Base-by-base conservation (phyloP, 2,113 vertebrate species). In the Vidua macroura region DNA sequence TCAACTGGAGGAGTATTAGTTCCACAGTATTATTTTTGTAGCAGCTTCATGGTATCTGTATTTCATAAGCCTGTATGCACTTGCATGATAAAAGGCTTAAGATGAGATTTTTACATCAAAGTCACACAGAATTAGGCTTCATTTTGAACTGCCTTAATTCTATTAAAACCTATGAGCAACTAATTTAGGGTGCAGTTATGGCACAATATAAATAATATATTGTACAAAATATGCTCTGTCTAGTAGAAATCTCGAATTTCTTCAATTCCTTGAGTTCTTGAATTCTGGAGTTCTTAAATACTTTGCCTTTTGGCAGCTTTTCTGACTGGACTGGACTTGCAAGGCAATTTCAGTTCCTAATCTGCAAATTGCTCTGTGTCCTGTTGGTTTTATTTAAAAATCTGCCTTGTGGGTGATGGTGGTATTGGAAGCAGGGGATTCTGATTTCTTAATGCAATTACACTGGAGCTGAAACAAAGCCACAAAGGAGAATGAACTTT, bases 391-490 rank as follows among this genome's bases (percentile, higher is more conserved):
- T 90, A 72, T 80, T 91, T 90, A 59, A 53, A 64, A 92, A 27
- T 86, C 67, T 70, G 66, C 37, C 56, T 49, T 56, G 68, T 90
- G 60, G 5, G 41, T 37, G 31, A 30, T 60, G 58, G 62, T 81
- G 44, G 19, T 84, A 56, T 72, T 17, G 7, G 83, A 94, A 96
- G 75, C 33, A 27, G 27, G 31, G 73, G n/a, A 88, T 93, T 95
- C 72, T 75, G 52, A 60, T 64, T 95, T 91, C 79, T 80, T 88
- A 78, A 66, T 93, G 56, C 85, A 94, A 66, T 94, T 96, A 92
- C 33, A 44, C 41, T 63, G 56, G 48, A 94, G 82, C 76, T 92
- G 69, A 67, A 92, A 69, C 49, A 91, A 56, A 90, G 63, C 60
- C 68, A 83, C 16, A 2, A 66, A 68, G 68, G 76, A 88, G 58